Evolutionary conservation across 64 coral and sea anemone species (phyloP), one percentile per base, ranked within the genome.

Genomic region (Hydrozoanthus tunicans): DNA sequence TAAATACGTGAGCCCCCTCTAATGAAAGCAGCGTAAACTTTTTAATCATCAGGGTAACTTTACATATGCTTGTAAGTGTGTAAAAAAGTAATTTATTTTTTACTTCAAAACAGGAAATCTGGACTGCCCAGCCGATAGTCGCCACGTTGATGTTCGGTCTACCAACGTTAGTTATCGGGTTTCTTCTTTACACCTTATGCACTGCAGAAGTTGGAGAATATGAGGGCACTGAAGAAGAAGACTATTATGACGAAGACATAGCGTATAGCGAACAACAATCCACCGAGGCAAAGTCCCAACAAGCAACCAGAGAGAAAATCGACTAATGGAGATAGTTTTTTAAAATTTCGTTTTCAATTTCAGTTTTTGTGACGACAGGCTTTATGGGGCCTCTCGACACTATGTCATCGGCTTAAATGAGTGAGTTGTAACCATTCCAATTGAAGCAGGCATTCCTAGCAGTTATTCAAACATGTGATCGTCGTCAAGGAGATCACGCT

Each of bases 111-210:
- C 23, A 88, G 84, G 84, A 88, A 73, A 88, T 88, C 23, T 88
- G 84, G 84, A 88, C 52, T 55, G 69, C 84, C 25, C 84, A 88
- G 9, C 84, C 84, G 25, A 88, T 88, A 59, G 68, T 88, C 9
- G 84, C 84, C 32, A 56, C 26, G 4, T 73, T 88, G 54, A 88
- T 88, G 84, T 58, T 88, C 1, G 84, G 84, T 3, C 69, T 88
- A 53, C 84, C 84, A 3, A 60, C 68, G 7, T 6, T 88, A 0
- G 55, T 88, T 9, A 88, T 88, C 53, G 69, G 67, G 11, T 88
- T 88, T 51, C 84, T 88, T 9, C 20, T 88, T 56, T 88, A 88
- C 12, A 88, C 69, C 17, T 25, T 88, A 6, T 88, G 84, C 74
- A 88, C 56, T 59, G 84, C 68, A 23, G 84, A 88, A 0, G 60